phyloP scores from a whole-genome alignment of 2,888 invertebrate species.

The Tetrapedia diversipes region DNA sequence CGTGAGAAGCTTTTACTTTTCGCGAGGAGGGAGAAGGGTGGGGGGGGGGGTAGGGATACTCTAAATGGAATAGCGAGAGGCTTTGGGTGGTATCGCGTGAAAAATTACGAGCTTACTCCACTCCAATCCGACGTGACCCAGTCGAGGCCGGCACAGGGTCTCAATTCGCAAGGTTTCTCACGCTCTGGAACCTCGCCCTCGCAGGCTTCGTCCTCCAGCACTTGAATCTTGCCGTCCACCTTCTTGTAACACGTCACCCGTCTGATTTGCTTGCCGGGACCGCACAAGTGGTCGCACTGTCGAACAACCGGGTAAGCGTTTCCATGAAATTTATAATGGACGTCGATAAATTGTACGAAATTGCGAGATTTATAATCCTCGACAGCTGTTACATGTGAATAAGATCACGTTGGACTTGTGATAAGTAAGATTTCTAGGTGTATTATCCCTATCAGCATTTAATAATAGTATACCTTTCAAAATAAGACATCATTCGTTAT shows the following conservation, averaged over 20 bases:
- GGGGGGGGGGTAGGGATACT: too few species aligned
- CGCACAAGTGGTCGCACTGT: slow-evolving; percentile 95
- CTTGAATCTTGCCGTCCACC: slow-evolving; percentile 86
- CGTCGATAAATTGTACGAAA: too few species aligned
- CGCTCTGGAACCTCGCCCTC: slow-evolving; percentile 88
- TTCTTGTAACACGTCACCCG: slow-evolving; percentile 91
- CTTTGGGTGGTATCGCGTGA: background rate
- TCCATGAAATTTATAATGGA: background rate
- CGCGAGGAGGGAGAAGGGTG: too few species aligned
- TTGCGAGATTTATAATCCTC: too few species aligned
- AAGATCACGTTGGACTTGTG: too few species aligned
- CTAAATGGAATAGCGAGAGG: background rate
- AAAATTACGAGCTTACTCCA: slow-evolving; percentile 87
- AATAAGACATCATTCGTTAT: too few species aligned
- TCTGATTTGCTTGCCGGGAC: slow-evolving; percentile 92
- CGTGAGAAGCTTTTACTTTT: background rate
- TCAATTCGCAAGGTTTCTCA: slow-evolving; percentile 88
- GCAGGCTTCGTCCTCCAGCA: slow-evolving; percentile 87
- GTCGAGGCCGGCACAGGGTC: slow-evolving; percentile 95
- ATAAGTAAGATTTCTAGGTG: too few species aligned
- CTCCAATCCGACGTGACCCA: slow-evolving; percentile 95
- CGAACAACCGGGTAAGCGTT: slow-evolving; percentile 42
- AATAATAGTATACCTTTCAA: too few species aligned
- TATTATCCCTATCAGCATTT: too few species aligned
- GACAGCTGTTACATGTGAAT: too few species aligned